Evolutionary conservation across 53 echinoderm and acorn worm species (phyloP).

Genomic region (Stichopus horrens): DNA sequence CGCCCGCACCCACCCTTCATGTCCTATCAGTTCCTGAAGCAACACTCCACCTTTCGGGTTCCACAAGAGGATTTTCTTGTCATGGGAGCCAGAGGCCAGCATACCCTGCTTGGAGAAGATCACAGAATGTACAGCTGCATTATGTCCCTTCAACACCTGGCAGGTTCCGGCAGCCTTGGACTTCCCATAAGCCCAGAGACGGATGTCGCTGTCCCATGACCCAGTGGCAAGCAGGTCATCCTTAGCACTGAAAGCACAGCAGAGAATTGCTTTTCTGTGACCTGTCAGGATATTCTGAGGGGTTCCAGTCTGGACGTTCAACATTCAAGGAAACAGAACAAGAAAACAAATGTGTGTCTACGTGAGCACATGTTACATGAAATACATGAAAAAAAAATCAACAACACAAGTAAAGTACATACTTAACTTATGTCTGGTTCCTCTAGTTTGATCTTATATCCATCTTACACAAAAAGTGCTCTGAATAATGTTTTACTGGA

Average conservation of each 20-base stretch:
- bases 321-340: background rate
- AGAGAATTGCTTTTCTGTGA: conserved; percentile 79
- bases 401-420: background rate
- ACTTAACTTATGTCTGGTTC: no score
- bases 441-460: no score
- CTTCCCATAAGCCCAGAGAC: conserved; percentile 71
- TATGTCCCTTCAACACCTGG: conserved; percentile 75
- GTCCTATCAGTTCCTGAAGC: conserved; percentile 60
- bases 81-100: conserved; percentile 93
- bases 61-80: conserved; percentile 87
- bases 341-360: background rate
- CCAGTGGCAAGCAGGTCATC: conserved; percentile 81
- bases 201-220: conserved; percentile 90
- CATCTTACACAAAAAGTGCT: no score
- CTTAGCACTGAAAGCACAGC: conserved; percentile 81
- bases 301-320: conserved; percentile 65
- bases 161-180: conserved; percentile 54
- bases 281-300: conserved; percentile 78
- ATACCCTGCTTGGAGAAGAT: conserved; percentile 85
- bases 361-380: background rate
- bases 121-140: conserved; percentile 70
- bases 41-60: conserved; percentile 57
- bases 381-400: background rate
- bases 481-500: no score
- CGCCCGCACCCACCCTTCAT: conserved; percentile 82